These are phyloP conservation scores for Pectinophora gossypiella DNA, from an alignment of 1,140 invertebrate species.

Conservation along the genomic window DNA sequence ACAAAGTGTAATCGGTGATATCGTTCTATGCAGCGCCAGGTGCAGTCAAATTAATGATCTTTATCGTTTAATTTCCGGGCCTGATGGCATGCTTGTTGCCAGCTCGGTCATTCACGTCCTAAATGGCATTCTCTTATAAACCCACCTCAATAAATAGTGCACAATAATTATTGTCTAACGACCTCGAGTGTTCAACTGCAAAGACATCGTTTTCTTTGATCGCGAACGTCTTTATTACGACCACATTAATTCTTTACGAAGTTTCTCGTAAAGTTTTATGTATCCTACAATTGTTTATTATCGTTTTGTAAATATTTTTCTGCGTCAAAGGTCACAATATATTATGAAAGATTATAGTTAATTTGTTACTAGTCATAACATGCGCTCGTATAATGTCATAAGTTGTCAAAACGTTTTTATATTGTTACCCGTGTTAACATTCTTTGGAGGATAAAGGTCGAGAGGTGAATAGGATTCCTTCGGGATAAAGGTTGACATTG, in stretches of 20 bases:
- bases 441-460: too few relatives aligned
- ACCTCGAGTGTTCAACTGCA: not conserved
- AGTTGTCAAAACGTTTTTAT: too few relatives aligned
- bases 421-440: too few relatives aligned
- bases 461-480: too few relatives aligned
- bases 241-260: not conserved
- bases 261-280: too few relatives aligned
- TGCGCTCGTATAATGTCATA: too few relatives aligned
- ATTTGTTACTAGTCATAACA: too few relatives aligned
- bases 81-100: conserved; percentile 7
- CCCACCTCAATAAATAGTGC: not conserved
- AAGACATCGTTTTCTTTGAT: not conserved
- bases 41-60: conserved; percentile 26
- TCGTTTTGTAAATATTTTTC: too few relatives aligned
- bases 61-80: conserved; percentile 38
- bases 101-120: conserved; percentile 2
- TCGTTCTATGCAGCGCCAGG: not conserved
- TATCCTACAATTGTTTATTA: too few relatives aligned
- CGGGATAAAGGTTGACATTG: not conserved
- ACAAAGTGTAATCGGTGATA: not conserved
- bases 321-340: too few relatives aligned
- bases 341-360: too few relatives aligned
- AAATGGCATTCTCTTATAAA: not conserved
- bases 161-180: not conserved
- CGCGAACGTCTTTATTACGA: not conserved